Evolutionary conservation across 2,797 vertebrate species (phyloP).

Genomic region (Rachycentron canadum): DNA sequence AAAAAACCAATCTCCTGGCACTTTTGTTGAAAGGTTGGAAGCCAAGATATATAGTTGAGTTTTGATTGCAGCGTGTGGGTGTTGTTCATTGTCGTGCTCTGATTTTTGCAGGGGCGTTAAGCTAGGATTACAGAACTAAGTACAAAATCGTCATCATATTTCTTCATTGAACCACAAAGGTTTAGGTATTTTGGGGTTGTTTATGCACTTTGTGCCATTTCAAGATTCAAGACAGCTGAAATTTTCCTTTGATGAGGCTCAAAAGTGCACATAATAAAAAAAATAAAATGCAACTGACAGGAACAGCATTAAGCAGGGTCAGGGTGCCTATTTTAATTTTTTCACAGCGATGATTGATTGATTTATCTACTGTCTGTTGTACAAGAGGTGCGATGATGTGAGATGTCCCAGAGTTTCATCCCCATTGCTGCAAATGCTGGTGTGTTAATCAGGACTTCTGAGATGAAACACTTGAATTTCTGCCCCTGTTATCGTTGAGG

Average conservation of each 20-base stretch:
- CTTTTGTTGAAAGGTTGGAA: conserved; percentile 2
- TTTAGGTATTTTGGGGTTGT: conserved; percentile 2
- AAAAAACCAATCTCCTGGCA: not conserved
- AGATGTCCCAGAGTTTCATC: conserved; percentile 14
- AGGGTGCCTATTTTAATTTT: not conserved
- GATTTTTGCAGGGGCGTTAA: conserved; percentile 52
- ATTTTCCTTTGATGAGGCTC: not conserved
- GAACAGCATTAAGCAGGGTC: not conserved
- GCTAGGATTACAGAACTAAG: conserved; percentile 56
- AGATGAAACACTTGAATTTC: conserved; percentile 14
- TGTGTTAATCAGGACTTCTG: conserved; percentile 16
- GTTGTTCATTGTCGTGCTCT: conserved; percentile 49
- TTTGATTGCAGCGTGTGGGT: conserved; percentile 64
- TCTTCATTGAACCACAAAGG: conserved; percentile 9
- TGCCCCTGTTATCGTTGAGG: conserved; percentile 18
- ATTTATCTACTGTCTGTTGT: conserved; percentile 17
- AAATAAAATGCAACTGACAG: not conserved
- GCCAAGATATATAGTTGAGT: conserved; percentile 35
- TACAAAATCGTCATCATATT: conserved; percentile 19
- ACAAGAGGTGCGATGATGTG: not conserved
- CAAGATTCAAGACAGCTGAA: not conserved
- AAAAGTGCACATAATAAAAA: not conserved
- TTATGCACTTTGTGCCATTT: conserved; percentile 1
- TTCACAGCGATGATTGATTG: not conserved
- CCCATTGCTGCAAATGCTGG: conserved; percentile 1